These are phyloP conservation scores for Dipodomys spectabilis DNA, from an alignment of 2,113 vertebrate genomes.

Conservation along the genomic window DNA sequence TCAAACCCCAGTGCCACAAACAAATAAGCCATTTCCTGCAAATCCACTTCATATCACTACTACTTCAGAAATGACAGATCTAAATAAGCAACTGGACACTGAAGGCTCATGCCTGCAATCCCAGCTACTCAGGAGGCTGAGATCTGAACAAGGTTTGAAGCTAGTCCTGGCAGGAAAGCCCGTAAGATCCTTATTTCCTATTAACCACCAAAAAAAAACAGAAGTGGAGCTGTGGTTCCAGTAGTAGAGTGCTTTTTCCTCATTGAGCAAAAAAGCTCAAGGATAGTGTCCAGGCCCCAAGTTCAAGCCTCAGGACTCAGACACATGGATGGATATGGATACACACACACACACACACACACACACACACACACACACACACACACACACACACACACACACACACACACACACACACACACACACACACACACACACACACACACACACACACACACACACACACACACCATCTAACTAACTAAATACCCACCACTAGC, in stretches of 20 bases:
- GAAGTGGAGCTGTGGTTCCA: not conserved
- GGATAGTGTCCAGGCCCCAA: not conserved
- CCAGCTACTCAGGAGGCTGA: too few relatives aligned
- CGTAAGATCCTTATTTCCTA: too few relatives aligned
- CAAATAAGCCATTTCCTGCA: too few relatives aligned
- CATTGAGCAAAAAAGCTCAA: not conserved
- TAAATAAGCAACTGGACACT: too few relatives aligned
- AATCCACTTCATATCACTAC: too few relatives aligned
- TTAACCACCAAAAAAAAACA: too few relatives aligned
- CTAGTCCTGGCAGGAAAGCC: too few relatives aligned
- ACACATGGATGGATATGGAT: not conserved
- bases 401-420: not conserved
- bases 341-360: not conserved
- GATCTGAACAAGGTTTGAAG: too few relatives aligned
- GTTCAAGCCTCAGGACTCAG: not conserved
- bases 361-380: not conserved
- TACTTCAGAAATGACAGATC: too few relatives aligned
- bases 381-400: too few relatives aligned
- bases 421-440: not conserved
- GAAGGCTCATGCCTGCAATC: too few relatives aligned
- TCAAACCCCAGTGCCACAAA: too few relatives aligned
- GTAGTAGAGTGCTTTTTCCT: not conserved
- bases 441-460: not conserved
- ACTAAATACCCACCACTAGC: not conserved
- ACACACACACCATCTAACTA: not conserved